Conservation (phyloP, 2,113 vertebrate species). For the Nothoprocta perdicaria region DNA sequence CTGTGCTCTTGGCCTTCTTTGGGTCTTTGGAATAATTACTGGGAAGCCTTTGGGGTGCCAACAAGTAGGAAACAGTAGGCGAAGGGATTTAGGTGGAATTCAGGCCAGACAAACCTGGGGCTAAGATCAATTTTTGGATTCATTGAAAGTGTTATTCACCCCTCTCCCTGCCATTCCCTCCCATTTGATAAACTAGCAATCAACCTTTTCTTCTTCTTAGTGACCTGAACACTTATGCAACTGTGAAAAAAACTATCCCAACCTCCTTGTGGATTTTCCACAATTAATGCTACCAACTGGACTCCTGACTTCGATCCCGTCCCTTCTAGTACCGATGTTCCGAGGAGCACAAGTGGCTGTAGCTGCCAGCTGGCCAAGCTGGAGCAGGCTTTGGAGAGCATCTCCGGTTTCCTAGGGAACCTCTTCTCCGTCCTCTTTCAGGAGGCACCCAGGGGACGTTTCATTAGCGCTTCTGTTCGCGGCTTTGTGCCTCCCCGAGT, state of each 20-base stretch:
- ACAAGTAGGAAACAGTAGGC: background rate
- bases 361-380: constrained; percentile 56
- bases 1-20: background rate
- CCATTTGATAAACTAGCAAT: constrained; percentile 1
- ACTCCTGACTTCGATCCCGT: background rate
- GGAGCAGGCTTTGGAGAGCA: constrained; percentile 42
- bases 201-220: constrained; percentile 6
- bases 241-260: background rate
- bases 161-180: background rate
- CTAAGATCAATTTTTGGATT: constrained; percentile 34
- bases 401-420: constrained; percentile 64
- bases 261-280: background rate
- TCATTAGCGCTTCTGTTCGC: background rate
- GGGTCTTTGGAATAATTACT: constrained; percentile 15
- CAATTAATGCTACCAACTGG: background rate
- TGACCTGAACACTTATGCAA: constrained; percentile 13
- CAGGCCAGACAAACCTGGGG: constrained; percentile 34
- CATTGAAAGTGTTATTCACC: constrained; percentile 31
- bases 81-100: constrained; percentile 24
- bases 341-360: constrained; percentile 1
- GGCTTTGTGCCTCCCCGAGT: constrained; percentile 16
- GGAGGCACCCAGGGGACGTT: constrained; percentile 44
- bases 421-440: background rate
- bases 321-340: background rate
- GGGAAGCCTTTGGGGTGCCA: background rate